These are phyloP conservation scores for Cheilosia urbana DNA, from an alignment of 2,888 invertebrate genomes.

Conservation along the genomic window DNA sequence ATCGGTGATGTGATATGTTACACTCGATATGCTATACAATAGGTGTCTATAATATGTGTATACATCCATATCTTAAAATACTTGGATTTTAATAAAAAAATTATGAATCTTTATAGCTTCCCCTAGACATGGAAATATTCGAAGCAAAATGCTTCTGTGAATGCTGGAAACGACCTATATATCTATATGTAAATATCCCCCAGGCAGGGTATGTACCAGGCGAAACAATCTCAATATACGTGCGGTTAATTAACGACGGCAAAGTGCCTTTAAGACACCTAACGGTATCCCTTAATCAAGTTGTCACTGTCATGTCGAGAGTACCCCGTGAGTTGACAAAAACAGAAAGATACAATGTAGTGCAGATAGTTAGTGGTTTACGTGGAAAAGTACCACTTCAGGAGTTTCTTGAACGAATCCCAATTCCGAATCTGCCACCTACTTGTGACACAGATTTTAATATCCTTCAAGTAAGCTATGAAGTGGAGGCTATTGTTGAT, in stretches of 20 bases:
- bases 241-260: constrained; percentile 78
- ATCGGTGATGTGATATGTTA: too few species aligned
- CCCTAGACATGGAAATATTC: constrained; percentile 67
- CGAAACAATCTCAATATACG: constrained; percentile 79
- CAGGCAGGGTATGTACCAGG: constrained; percentile 78
- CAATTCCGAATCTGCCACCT: constrained; percentile 74
- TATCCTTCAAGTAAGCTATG: constrained; percentile 80
- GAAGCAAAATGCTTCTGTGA: constrained; percentile 77
- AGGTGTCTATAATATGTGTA: too few species aligned
- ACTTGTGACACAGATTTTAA: constrained; percentile 77
- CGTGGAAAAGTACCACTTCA: constrained; percentile 33
- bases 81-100: neutral
- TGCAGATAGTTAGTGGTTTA: constrained; percentile 42
- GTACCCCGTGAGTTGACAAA: constrained; percentile 32
- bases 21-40: too few species aligned
- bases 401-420: constrained; percentile 59
- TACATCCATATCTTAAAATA: too few species aligned
- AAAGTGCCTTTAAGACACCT: constrained; percentile 77
- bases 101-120: constrained; percentile 21
- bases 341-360: constrained; percentile 41
- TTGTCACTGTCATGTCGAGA: constrained; percentile 76
- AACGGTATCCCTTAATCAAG: constrained; percentile 78
- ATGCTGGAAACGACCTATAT: constrained; percentile 79
- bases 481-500: constrained; percentile 78
- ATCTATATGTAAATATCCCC: constrained; percentile 78